These are phyloP conservation scores for Megalops atlanticus DNA, from an alignment of 2,113 vertebrate species.

Conservation along the genomic window DNA sequence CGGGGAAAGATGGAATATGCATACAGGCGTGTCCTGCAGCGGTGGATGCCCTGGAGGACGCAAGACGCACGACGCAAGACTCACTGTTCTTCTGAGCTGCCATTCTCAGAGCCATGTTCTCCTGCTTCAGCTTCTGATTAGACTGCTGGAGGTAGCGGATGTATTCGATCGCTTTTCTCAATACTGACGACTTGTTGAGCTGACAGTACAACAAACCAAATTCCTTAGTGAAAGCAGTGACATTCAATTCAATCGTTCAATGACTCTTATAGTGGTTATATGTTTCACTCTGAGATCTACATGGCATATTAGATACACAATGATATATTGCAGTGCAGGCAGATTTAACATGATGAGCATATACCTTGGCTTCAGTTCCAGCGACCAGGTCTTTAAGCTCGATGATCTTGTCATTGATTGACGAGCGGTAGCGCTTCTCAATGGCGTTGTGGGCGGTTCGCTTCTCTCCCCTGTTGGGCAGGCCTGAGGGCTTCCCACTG, in stretches of 20 bases:
- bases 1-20: neutral
- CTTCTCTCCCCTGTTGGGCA: slow-evolving; percentile 85
- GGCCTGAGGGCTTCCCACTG: slow-evolving; percentile 63
- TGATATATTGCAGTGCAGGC: too few species aligned
- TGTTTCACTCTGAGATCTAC: neutral
- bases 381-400: slow-evolving; percentile 95
- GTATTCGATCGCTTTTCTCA: slow-evolving; percentile 93
- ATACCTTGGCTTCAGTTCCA: slow-evolving; percentile 91
- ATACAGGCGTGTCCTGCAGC: too few species aligned
- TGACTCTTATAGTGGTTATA: neutral
- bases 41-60: neutral
- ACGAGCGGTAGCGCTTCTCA: slow-evolving; percentile 96
- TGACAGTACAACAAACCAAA: slow-evolving; percentile 44
- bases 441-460: slow-evolving; percentile 96
- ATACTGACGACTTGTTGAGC: slow-evolving; percentile 93
- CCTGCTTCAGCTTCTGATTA: slow-evolving; percentile 96
- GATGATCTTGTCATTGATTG: slow-evolving; percentile 95
- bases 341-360: neutral
- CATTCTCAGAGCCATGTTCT: slow-evolving; percentile 87
- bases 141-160: slow-evolving; percentile 91
- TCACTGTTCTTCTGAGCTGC: slow-evolving; percentile 87
- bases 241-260: neutral
- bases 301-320: neutral
- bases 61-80: slow-evolving; percentile 42
- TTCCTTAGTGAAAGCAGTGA: neutral